Percentiles rank a stretch among this genome's conserved stretches.
phyloP scores from a whole-genome alignment of 2,113 vertebrate genomes.

The Notothenia coriiceps region DNA sequence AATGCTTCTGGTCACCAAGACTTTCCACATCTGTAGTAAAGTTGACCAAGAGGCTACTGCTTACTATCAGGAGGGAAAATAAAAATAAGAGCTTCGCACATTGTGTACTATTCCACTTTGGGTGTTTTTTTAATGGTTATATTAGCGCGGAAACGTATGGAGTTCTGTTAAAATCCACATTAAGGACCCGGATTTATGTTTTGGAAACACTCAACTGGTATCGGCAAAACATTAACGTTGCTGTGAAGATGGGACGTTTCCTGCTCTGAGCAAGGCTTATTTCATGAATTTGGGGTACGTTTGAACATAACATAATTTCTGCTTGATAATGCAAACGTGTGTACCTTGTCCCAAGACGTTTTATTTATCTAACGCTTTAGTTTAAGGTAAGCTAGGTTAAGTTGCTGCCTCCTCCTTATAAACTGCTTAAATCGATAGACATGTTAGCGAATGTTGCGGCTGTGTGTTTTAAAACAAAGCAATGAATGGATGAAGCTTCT shows the following conservation, averaged over 20 bases:
- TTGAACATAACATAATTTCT: fast-evolving
- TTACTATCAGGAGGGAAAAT: no score
- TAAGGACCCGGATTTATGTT: background rate
- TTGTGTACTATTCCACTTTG: background rate
- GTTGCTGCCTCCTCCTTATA: background rate
- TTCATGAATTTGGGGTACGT: conserved; percentile 43
- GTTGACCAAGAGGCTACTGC: conserved; percentile 40
- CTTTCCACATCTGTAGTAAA: conserved; percentile 57
- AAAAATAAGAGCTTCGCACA: background rate
- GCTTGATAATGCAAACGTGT: background rate
- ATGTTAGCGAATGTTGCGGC: fast-evolving
- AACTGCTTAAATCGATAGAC: background rate
- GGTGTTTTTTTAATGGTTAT: background rate
- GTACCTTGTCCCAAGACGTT: background rate
- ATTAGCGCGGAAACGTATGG: background rate
- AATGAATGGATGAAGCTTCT: background rate
- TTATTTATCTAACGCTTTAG: no score
- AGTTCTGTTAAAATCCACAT: background rate
- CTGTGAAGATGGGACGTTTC: conserved; percentile 3
- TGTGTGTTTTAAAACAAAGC: background rate
- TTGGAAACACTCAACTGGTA: background rate
- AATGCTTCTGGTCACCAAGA: conserved; percentile 28
- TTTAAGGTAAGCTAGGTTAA: background rate
- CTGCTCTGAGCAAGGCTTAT: background rate
- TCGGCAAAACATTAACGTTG: background rate